A percentile compares a stretch with the other conserved stretches of the same genome.
Conservation (phyloP, 2,797 vertebrate genomes). For the Enteromius radiatus region DNA sequence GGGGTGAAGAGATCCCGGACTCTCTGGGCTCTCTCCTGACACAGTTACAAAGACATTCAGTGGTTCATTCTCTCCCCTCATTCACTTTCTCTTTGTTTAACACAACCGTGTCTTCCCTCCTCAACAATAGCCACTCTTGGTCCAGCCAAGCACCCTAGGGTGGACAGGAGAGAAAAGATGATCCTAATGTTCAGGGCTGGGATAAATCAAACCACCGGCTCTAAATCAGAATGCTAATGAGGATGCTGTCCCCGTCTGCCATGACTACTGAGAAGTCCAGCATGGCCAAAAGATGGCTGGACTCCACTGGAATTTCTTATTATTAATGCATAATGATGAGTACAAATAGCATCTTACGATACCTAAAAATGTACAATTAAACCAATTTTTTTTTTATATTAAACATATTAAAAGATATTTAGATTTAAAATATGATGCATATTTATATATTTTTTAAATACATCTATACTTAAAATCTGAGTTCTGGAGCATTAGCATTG, state of each 20-base stretch:
- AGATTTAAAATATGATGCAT: not conserved
- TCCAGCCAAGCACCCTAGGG: constrained; percentile 70
- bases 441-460: not conserved
- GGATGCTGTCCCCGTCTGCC: constrained; percentile 62
- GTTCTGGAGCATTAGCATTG: not conserved
- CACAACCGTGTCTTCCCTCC: constrained; percentile 67
- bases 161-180: constrained; percentile 71
- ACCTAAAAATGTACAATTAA: not conserved
- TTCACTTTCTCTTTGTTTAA: constrained; percentile 76
- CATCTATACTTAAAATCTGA: not conserved
- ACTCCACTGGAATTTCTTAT: constrained; percentile 9
- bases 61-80: constrained; percentile 64
- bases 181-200: constrained; percentile 72
- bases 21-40: constrained; percentile 75
- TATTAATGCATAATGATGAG: not conserved
- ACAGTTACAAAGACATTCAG: constrained; percentile 74
- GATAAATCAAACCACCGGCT: constrained; percentile 71
- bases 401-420: not conserved
- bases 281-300: constrained; percentile 26
- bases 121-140: constrained; percentile 68
- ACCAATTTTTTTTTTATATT: not conserved
- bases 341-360: not conserved
- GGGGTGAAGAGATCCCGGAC: constrained; percentile 69
- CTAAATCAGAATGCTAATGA: constrained; percentile 72
- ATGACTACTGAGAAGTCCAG: constrained; percentile 51